Conservation (phyloP, 1,140 invertebrate genomes). For the Platorchestia sp. region DNA sequence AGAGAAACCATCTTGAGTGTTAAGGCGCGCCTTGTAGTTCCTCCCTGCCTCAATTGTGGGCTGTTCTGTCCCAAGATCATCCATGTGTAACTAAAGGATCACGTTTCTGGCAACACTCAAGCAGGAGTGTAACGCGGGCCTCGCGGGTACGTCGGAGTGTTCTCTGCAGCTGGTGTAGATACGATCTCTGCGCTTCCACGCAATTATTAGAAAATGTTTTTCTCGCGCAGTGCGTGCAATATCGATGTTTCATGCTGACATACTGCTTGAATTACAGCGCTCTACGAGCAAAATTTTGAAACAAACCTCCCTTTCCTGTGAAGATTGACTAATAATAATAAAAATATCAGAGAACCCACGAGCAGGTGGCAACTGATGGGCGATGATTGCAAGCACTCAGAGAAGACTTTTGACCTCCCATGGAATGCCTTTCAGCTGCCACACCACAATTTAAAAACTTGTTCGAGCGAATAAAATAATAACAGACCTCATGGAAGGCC, state of each 20-base stretch:
- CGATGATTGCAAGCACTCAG: background rate
- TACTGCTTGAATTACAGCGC: background rate
- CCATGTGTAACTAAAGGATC: background rate
- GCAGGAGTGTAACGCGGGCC: background rate
- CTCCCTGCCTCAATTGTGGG: background rate
- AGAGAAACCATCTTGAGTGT: background rate
- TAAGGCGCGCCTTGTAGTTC: background rate
- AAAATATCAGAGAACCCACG: background rate
- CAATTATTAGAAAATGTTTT: background rate
- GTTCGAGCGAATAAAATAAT: background rate
- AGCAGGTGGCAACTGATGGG: background rate
- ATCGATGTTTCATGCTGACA: background rate
- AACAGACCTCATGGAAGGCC: background rate
- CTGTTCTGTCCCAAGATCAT: background rate
- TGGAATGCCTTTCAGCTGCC: background rate
- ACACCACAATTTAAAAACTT: background rate
- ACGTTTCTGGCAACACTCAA: background rate
- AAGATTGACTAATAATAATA: background rate
- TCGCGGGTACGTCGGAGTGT: background rate
- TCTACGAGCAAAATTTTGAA: background rate
- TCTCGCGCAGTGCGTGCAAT: background rate
- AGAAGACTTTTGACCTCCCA: background rate
- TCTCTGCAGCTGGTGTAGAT: background rate
- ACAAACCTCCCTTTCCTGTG: background rate
- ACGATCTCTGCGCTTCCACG: background rate